Base-by-base conservation (phyloP, 2,797 vertebrate species). In the Diceros bicornis region DNA sequence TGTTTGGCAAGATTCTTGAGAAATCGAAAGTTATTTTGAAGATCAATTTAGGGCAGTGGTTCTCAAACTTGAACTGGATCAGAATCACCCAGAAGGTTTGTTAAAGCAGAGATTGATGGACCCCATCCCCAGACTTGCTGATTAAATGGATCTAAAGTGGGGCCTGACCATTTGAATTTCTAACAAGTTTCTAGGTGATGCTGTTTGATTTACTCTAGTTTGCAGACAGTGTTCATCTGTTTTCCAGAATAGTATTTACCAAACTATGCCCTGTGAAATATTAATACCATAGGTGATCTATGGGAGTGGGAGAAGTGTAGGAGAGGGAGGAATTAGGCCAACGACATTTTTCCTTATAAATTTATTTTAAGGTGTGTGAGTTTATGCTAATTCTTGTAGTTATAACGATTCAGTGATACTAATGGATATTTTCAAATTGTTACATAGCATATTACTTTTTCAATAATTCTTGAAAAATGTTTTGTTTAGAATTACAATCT, bases 201-300 rank as follows among this genome's bases (percentile, higher is more conserved):
- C 34, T 32, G 5, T 84, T 83, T 27, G 78, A n/a, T 83, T 89
- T 64, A 78, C 29, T 91, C 13, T 44, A 52, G 64, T 75, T 84
- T 66, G 55, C 10, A 78, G 78, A 87, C 11, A 88, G 21, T 27
- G 16, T 64, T 77, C 13, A 50, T 78, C 11, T 74, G n/a, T 85
- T 96, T 92, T 74, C 61, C 62, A 93, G 32, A 86, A 95, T 3
- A 61, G 32, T 68, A 74, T 71, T 97, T 95, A 93, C 10, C 66
- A 66, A 29, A 91, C 14, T 47, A 11, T 64, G 25, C 66, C 37
- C 57, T 69, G 7, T 52, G 78, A 91, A 92, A 96, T 71, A 69
- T 47, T 69, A 79, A 52, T 32, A 55, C 7, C 3, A 4, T 3
- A 78, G 7, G 6, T 81, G 23, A 82, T 75, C 4, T 13, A 83